These are phyloP conservation scores for Lagopus muta DNA, from an alignment of 2,113 vertebrate species.

Conservation along the genomic window DNA sequence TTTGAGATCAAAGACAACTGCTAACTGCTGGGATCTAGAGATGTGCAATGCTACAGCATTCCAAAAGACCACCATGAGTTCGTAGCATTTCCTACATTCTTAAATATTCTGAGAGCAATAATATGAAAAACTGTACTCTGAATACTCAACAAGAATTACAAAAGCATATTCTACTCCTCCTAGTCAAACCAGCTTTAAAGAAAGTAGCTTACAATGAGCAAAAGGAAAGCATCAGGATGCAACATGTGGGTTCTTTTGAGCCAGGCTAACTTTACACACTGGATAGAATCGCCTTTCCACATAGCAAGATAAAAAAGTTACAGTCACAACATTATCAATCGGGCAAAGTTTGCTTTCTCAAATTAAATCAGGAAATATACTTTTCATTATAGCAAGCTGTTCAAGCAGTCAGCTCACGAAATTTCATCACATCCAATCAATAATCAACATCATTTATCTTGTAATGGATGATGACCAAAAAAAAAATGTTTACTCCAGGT, in stretches of 20 bases:
- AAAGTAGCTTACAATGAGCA: not conserved
- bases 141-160: not conserved
- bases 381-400: not conserved
- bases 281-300: not conserved
- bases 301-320: not conserved
- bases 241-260: not conserved
- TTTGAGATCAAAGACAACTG: not conserved
- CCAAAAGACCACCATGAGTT: not conserved
- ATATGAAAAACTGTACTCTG: not conserved
- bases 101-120: not conserved
- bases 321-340: not conserved
- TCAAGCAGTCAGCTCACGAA: not conserved
- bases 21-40: not conserved
- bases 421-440: not conserved
- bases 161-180: not conserved
- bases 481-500: not conserved
- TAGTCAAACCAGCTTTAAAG: not conserved
- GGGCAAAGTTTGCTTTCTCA: not conserved
- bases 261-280: not conserved
- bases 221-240: not conserved
- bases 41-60: not conserved
- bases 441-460: not conserved
- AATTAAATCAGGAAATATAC: not conserved
- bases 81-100: not conserved
- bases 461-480: not conserved